phyloP scores from a whole-genome alignment of 2,888 invertebrate genomes.

The Pammene aurita region DNA sequence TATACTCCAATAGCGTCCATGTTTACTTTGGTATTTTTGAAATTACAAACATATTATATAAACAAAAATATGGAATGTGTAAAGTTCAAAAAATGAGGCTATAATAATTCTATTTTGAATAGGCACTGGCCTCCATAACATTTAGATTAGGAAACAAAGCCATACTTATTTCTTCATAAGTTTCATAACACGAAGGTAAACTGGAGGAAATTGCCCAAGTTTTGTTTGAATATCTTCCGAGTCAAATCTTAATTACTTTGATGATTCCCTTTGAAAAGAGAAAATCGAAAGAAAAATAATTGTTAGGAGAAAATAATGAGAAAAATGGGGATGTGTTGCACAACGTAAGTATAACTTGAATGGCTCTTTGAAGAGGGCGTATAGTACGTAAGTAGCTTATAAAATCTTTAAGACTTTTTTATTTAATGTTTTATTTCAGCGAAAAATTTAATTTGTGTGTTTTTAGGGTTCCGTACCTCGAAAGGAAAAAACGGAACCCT shows the following conservation, averaged over 20 bases:
- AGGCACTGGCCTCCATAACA: neutral
- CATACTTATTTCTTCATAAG: constrained; percentile 1
- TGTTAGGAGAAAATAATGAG: constrained; percentile 14
- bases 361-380: constrained; percentile 1
- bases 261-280: constrained; percentile 30
- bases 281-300: constrained; percentile 25
- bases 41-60: too few species aligned
- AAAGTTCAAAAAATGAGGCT: too few species aligned
- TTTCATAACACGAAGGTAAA: constrained; percentile 22
- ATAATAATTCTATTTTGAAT: neutral
- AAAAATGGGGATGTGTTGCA: constrained; percentile 5
- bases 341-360: constrained; percentile 4
- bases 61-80: too few species aligned
- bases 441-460: neutral
- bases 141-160: constrained; percentile 31
- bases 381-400: constrained; percentile 7
- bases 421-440: neutral
- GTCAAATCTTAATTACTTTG: constrained; percentile 37
- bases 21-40: too few species aligned
- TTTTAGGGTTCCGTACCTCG: too few species aligned
- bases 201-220: constrained; percentile 26
- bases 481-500: too few species aligned
- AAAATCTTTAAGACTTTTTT: neutral
- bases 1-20: too few species aligned
- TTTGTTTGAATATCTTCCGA: constrained; percentile 24